phyloP scores from a whole-genome alignment of 2,797 vertebrate species.

The Sebastes variabilis region DNA sequence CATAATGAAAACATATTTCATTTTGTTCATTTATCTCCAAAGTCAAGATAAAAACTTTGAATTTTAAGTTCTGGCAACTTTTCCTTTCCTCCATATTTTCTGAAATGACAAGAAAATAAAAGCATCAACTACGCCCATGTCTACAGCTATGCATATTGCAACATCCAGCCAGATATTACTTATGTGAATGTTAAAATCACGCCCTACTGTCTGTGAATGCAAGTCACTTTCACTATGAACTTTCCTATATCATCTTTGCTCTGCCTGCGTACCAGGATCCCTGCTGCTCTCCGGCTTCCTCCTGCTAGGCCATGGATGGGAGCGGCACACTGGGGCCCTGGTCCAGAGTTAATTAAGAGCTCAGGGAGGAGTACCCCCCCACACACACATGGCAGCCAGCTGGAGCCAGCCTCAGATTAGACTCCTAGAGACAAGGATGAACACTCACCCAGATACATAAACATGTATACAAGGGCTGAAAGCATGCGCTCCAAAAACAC shows the following conservation, averaged over 20 bases:
- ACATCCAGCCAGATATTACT: constrained; percentile 34
- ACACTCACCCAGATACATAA: constrained; percentile 57
- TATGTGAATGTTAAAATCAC: background rate
- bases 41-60: background rate
- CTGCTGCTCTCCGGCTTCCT: constrained; percentile 43
- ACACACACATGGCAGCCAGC: constrained; percentile 62
- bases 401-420: constrained; percentile 79
- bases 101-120: background rate
- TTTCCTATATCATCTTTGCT: constrained; percentile 26
- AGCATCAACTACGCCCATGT: background rate
- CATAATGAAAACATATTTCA: background rate
- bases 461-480: constrained; percentile 45
- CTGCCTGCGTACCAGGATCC: constrained; percentile 19
- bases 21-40: background rate
- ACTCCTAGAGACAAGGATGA: constrained; percentile 70
- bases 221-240: constrained; percentile 26
- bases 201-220: constrained; percentile 5
- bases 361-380: constrained; percentile 64
- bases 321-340: constrained; percentile 57
- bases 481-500: constrained; percentile 48
- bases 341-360: constrained; percentile 83
- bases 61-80: background rate
- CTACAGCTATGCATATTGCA: background rate
- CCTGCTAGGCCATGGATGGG: constrained; percentile 56
- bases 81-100: background rate